Percentiles rank a stretch among this genome's conserved stretches.
phyloP scores from a whole-genome alignment of 2,797 vertebrate genomes.

The Podarcis siculus region DNA sequence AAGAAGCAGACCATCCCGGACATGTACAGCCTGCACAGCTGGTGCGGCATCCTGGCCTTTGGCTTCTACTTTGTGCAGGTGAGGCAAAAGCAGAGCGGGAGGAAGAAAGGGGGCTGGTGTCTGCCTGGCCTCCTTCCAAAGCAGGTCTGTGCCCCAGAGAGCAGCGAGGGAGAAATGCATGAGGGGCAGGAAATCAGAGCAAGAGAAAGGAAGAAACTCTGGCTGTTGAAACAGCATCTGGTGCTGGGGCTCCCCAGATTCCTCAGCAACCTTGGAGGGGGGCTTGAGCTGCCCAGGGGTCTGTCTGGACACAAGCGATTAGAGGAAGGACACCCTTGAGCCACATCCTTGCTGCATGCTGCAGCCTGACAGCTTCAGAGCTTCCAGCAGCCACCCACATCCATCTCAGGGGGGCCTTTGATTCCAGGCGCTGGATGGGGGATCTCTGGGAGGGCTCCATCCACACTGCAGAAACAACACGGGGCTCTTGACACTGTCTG shows the following conservation, averaged over 20 bases:
- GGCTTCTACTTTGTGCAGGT: slow-evolving; percentile 91
- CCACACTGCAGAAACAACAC: background rate
- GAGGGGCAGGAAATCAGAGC: background rate
- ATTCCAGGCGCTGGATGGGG: background rate
- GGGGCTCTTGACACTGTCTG: background rate
- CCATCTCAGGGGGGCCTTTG: background rate
- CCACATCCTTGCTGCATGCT: background rate
- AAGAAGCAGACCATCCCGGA: slow-evolving; percentile 75
- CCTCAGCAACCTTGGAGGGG: background rate
- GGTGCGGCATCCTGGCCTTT: slow-evolving; percentile 87
- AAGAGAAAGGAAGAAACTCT: background rate
- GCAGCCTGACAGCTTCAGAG: background rate
- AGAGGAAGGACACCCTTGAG: background rate
- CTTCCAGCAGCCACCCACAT: background rate
- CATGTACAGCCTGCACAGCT: slow-evolving; percentile 95
- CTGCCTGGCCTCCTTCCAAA: background rate
- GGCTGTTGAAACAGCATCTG: background rate
- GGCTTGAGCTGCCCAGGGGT: background rate
- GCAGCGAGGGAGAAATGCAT: no score
- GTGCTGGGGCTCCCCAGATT: background rate
- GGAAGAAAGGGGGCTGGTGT: no score
- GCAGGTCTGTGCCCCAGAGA: no score
- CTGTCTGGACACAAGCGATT: background rate
- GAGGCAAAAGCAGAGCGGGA: background rate
- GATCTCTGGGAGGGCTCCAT: background rate